These are phyloP conservation scores for Ochropleura leucogaster DNA, from an alignment of 2,888 invertebrate genomes.

Conservation along the genomic window DNA sequence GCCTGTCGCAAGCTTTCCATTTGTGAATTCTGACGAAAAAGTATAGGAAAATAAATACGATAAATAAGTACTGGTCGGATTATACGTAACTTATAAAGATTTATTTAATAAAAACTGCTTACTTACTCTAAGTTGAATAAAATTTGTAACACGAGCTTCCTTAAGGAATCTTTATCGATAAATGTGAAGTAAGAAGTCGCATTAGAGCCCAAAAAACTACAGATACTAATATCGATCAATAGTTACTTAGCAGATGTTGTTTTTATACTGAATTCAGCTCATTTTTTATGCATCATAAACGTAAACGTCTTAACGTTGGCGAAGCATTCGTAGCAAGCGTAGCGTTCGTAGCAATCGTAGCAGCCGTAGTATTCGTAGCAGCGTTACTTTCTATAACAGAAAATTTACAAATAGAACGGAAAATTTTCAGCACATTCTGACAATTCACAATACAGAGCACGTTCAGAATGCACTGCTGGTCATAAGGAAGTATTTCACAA, in stretches of 20 bases:
- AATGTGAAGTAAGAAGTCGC: background rate
- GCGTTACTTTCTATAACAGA: constrained; percentile 11
- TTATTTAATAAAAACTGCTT: background rate
- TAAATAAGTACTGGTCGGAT: background rate
- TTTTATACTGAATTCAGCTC: background rate
- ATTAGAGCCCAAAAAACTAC: background rate
- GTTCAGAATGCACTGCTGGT: constrained; percentile 28
- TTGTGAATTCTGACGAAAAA: background rate
- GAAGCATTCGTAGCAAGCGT: constrained; percentile 15
- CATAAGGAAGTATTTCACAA: constrained; percentile 7
- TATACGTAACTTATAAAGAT: constrained; percentile 7
- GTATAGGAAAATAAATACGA: background rate
- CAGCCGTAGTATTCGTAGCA: constrained; percentile 19
- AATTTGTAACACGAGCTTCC: background rate
- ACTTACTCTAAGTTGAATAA: background rate
- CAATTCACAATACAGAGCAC: constrained; percentile 40
- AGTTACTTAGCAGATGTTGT: background rate
- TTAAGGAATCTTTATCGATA: background rate
- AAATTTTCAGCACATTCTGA: constrained; percentile 19
- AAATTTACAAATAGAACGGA: constrained; percentile 29
- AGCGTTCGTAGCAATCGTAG: constrained; percentile 21
- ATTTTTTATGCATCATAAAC: background rate
- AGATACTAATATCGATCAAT: background rate
- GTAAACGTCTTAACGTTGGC: background rate
- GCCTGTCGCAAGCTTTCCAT: background rate